Percentiles rank a stretch among this genome's conserved stretches.
Evolutionary conservation across 2,113 vertebrate species (phyloP).

Genomic region (Cottus gobio): DNA sequence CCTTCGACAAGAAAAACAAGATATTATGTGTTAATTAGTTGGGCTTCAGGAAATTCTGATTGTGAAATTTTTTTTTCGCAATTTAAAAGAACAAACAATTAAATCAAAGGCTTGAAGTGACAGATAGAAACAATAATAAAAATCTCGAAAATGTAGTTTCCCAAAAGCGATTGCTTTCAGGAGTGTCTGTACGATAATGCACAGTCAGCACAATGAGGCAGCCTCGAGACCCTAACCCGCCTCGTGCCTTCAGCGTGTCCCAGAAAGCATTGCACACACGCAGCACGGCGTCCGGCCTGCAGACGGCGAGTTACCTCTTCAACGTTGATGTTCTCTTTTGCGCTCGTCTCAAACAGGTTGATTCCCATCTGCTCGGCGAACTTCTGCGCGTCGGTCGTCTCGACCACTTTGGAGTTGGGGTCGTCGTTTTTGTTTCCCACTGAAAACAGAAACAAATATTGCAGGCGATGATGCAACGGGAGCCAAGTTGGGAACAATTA

Average conservation of each 20-base stretch:
- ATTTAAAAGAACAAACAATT: no score
- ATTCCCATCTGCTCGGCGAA: constrained; percentile 99
- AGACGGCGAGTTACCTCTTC: constrained; percentile 90
- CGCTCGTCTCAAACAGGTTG: constrained; percentile 97
- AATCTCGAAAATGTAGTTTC: no score
- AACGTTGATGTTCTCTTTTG: constrained; percentile 98
- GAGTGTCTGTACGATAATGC: no score
- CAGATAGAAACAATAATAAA: no score
- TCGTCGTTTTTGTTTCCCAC: constrained; percentile 99
- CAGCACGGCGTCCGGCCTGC: background rate
- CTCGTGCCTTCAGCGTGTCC: background rate
- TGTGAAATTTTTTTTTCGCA: no score
- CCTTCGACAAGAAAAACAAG: no score
- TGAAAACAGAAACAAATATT: constrained; percentile 59
- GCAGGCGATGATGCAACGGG: background rate
- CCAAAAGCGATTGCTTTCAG: no score
- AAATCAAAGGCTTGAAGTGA: no score
- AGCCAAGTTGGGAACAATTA: background rate
- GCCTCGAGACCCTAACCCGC: no score
- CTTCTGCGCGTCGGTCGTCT: constrained; percentile 97
- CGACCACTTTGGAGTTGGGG: constrained; percentile 96
- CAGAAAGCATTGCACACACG: background rate
- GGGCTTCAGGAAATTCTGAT: no score
- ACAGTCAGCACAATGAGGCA: background rate
- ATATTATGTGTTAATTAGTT: no score